phyloP scores from a whole-genome alignment of 2,888 invertebrate species.

The Bellardia pandia region DNA sequence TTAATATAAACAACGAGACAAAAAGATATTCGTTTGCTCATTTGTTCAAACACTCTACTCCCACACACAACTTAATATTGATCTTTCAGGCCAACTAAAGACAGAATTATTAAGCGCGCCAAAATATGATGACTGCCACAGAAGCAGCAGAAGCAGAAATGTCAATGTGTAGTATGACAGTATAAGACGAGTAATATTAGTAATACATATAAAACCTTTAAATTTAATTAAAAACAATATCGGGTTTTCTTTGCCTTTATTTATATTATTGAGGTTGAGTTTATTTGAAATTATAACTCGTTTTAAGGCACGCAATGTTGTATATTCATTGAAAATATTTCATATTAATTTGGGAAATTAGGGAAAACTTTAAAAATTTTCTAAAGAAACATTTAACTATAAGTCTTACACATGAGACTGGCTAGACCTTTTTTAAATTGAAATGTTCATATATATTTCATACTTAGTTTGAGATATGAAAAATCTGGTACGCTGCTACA shows the following conservation, averaged over 20 bases:
- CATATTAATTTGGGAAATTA: too few relatives aligned
- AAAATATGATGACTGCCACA: constrained; percentile 5
- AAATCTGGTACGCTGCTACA: too few relatives aligned
- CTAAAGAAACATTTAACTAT: too few relatives aligned
- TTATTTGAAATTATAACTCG: not conserved
- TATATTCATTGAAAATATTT: not conserved
- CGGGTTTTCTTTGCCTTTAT: not conserved
- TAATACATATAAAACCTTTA: not conserved
- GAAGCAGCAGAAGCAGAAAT: not conserved
- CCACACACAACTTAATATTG: not conserved
- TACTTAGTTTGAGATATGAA: too few relatives aligned
- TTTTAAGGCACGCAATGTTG: constrained; percentile 13
- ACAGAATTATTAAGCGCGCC: not conserved
- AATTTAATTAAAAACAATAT: not conserved
- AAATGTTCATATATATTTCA: too few relatives aligned
- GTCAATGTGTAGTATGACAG: not conserved
- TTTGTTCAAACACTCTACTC: not conserved
- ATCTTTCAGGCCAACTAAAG: not conserved
- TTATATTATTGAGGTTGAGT: not conserved
- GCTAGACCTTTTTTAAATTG: too few relatives aligned
- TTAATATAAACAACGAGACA: constrained; percentile 16
- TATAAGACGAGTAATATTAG: not conserved
- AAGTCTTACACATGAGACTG: too few relatives aligned
- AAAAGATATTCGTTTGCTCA: constrained; percentile 25
- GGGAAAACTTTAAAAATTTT: too few relatives aligned